These are phyloP conservation scores for Zaprionus camerounensis DNA, from an alignment of 1,140 invertebrate genomes.

Conservation along the genomic window DNA sequence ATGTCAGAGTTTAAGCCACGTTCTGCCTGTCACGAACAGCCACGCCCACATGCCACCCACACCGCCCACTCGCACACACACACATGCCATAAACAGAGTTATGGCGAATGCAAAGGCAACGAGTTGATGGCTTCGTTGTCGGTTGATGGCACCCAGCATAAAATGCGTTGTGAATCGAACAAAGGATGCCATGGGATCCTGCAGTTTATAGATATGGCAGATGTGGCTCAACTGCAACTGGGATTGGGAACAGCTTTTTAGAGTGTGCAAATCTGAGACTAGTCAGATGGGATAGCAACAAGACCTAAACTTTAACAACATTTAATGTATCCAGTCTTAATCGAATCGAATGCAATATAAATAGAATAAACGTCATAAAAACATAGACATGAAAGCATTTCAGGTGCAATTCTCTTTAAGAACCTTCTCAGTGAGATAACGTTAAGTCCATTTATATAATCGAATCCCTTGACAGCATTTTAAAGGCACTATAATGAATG, in stretches of 20 bases:
- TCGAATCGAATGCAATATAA: too few species aligned
- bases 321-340: too few species aligned
- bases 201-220: neutral
- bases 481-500: too few species aligned
- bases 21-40: conserved; percentile 31
- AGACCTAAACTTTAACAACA: too few species aligned
- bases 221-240: neutral
- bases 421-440: too few species aligned
- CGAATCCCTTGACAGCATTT: too few species aligned
- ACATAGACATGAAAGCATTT: too few species aligned
- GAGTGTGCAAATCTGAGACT: too few species aligned
- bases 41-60: neutral
- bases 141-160: conserved; percentile 14
- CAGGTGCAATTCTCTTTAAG: too few species aligned
- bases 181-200: conserved; percentile 1
- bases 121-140: neutral
- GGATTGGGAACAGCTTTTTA: neutral
- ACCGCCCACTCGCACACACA: conserved; percentile 5
- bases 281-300: too few species aligned
- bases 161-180: conserved; percentile 11
- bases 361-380: too few species aligned
- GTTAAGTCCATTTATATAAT: too few species aligned
- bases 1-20: conserved; percentile 58
- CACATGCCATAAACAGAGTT: conserved; percentile 17
- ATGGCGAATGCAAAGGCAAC: conserved; percentile 17